Conservation (phyloP, 2,113 vertebrate species). For the Mugil cephalus region DNA sequence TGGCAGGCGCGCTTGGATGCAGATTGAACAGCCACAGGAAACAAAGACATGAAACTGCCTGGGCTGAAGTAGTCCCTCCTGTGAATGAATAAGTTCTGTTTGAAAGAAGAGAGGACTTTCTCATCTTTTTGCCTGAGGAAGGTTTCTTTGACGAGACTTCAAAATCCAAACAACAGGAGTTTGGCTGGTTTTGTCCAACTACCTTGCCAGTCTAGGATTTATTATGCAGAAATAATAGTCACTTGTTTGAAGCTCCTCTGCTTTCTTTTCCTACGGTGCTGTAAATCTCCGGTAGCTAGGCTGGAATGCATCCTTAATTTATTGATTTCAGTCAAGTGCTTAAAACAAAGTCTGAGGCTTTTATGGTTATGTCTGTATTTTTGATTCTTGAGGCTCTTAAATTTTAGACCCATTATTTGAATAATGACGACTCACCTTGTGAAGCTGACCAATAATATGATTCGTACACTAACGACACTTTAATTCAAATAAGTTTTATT, state of each 20-base stretch:
- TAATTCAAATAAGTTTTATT: neutral
- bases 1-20: neutral
- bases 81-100: neutral
- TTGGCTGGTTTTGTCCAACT: slow-evolving; percentile 4
- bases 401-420: neutral
- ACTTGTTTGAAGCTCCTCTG: slow-evolving; percentile 27
- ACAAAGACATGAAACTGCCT: slow-evolving; percentile 9
- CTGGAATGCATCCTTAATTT: slow-evolving; percentile 4
- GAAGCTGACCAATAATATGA: neutral
- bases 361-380: neutral
- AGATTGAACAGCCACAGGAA: slow-evolving; percentile 1
- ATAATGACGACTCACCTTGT: neutral
- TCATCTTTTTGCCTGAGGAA: slow-evolving; percentile 28
- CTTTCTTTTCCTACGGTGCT: neutral
- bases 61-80: slow-evolving; percentile 7
- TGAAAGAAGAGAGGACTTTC: slow-evolving; percentile 8
- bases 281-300: neutral
- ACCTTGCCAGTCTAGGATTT: neutral
- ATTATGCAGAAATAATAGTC: slow-evolving; percentile 15
- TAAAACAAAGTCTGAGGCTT: slow-evolving; percentile 1
- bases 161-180: slow-evolving; percentile 28
- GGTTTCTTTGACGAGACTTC: slow-evolving; percentile 12
- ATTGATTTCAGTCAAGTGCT: slow-evolving; percentile 19
- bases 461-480: too few species aligned
- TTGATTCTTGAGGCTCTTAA: neutral